Evolutionary conservation across 2,888 invertebrate genomes (phyloP).

Genomic region (Dicycla oo): DNA sequence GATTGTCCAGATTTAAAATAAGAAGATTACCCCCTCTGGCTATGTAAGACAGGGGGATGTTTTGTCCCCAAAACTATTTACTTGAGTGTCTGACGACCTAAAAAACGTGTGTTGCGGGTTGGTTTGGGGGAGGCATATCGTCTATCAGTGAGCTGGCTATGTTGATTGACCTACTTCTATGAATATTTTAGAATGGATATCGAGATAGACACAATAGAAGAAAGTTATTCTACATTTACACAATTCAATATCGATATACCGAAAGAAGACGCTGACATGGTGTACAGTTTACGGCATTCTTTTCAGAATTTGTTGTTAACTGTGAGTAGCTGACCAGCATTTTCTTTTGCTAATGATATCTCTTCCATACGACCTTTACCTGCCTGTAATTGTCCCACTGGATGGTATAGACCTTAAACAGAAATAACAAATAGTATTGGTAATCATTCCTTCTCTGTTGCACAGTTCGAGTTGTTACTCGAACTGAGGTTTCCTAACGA

Average conservation of each 20-base stretch:
- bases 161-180: background rate
- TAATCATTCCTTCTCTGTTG: background rate
- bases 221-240: conserved; percentile 93
- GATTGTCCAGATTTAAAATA: background rate
- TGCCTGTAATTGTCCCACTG: background rate
- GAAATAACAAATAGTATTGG: too few species aligned
- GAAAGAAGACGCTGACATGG: conserved; percentile 94
- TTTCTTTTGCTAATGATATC: background rate
- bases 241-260: conserved; percentile 92
- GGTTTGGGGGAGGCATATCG: background rate
- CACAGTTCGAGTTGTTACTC: background rate
- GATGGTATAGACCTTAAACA: background rate
- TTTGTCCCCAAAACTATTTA: background rate
- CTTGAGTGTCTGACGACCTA: background rate
- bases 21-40: background rate
- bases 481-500: background rate
- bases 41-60: background rate
- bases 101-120: background rate
- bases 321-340: conserved; percentile 84
- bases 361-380: background rate
- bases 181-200: conserved; percentile 91
- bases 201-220: conserved; percentile 94
- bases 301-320: conserved; percentile 94
- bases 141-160: background rate
- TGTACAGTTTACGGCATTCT: conserved; percentile 94